Percentiles rank a stretch among this genome's conserved stretches.
Evolutionary conservation across 1,140 invertebrate genomes (phyloP).

Genomic region (Drosophila saltans): DNA sequence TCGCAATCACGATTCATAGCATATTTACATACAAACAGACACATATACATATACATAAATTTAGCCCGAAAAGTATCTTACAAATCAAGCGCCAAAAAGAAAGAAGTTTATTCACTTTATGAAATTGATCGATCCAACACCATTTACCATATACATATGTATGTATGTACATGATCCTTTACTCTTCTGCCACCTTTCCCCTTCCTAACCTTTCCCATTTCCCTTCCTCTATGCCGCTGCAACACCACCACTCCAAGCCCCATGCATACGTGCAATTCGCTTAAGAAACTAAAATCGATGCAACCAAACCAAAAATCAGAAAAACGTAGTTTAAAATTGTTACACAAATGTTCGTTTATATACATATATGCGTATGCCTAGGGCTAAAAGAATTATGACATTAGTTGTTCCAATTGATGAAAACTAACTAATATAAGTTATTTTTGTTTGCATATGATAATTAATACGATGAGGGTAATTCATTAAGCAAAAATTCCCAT

Average conservation of each 20-base stretch:
- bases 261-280: background rate
- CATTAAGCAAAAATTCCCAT: background rate
- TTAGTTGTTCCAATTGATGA: background rate
- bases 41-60: constrained; percentile 45
- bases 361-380: background rate
- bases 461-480: background rate
- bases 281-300: background rate
- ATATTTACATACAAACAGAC: constrained; percentile 63
- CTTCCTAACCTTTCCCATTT: background rate
- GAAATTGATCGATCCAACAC: background rate
- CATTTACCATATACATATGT: background rate
- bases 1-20: constrained; percentile 57
- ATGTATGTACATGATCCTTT: background rate
- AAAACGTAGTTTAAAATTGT: constrained; percentile 8
- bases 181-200: too few relatives aligned
- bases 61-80: constrained; percentile 40
- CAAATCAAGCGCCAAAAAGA: constrained; percentile 28
- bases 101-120: constrained; percentile 23
- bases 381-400: background rate
- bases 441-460: background rate
- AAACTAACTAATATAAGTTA: background rate
- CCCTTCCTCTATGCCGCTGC: background rate
- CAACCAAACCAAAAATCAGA: background rate
- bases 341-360: background rate
- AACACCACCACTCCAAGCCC: too few relatives aligned